A percentile compares a stretch with the other conserved stretches of the same genome.
phyloP scores from a whole-genome alignment of 2,113 vertebrate species.

The Podocnemis expansa region DNA sequence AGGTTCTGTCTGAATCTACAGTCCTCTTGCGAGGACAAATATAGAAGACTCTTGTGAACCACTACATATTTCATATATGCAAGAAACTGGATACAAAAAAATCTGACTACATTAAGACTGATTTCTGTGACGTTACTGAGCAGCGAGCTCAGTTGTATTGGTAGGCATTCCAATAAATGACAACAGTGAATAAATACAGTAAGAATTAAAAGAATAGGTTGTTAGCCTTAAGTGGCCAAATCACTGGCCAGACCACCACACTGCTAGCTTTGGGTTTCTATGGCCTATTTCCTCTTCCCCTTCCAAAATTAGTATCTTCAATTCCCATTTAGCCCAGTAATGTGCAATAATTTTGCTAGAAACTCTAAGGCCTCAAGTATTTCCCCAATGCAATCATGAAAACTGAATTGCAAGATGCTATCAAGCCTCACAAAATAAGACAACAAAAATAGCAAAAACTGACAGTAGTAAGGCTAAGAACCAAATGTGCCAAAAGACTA shows the following conservation, averaged over 20 bases:
- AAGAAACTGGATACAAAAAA: neutral
- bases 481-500: neutral
- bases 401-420: neutral
- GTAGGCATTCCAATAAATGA: neutral
- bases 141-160: constrained; percentile 7
- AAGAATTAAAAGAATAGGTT: neutral
- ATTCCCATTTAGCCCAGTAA: constrained; percentile 6
- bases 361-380: neutral
- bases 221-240: neutral
- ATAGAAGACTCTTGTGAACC: neutral
- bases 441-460: neutral
- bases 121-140: neutral
- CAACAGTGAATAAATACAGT: neutral
- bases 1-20: neutral
- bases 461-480: constrained; percentile 17
- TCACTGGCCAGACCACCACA: neutral
- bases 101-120: neutral
- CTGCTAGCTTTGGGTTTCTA: neutral
- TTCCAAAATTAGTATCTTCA: neutral
- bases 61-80: neutral
- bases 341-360: neutral
- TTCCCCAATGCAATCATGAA: neutral
- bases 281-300: neutral
- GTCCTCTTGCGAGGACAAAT: neutral
- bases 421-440: neutral